Base-by-base conservation (phyloP, 2,113 vertebrate genomes). In the Engystomops pustulosus region DNA sequence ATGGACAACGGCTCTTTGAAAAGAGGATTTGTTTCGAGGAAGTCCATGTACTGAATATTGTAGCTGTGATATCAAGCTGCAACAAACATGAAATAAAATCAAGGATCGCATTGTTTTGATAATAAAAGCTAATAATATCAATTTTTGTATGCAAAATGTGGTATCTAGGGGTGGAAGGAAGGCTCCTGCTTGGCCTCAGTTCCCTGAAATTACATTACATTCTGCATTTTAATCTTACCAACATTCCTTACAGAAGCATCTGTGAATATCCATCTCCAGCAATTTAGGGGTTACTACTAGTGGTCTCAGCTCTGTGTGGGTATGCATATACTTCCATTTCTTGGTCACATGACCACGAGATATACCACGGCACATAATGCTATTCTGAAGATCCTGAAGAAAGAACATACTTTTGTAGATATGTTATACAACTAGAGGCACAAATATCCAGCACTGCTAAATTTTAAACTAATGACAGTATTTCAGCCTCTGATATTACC, bases 261-360 rank as follows among this genome's bases (percentile, higher is more conserved):
- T 62, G 11, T 68, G 58, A 23, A 84, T 12, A 38, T 77, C 72
- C 82, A 84, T 77, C 71, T 84, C 81, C 71, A 77, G 30, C 15
- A 84, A 41, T 51, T 68, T 75, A 0, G 72, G 82, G 1, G 82
- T 84, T 27, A 84, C 45, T 27, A 77, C 72, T 27, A 84, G 3
- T 25, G 74, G 74, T 9, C 10, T 38, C 14, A 49, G 20, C 20
- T 23, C 23, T 1, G 0, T 68, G 32, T 38, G 45, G 44, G 72
- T 49, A 32, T 84, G 15, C 3, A 53, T 25, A 34, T 17, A 12
- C 4, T 23, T 68, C 60, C 60, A 38, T 23, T 41, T n/a, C 32
- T 30, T 53, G n/a, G 74, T 62, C n/a, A 7, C 2, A 0, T 1
- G 4, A 0, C 27, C 4, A 5, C 36, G 60, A 41, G 30, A 14